Base-by-base conservation (phyloP, 2,888 invertebrate species). In the Hipparchia sbordonii region DNA sequence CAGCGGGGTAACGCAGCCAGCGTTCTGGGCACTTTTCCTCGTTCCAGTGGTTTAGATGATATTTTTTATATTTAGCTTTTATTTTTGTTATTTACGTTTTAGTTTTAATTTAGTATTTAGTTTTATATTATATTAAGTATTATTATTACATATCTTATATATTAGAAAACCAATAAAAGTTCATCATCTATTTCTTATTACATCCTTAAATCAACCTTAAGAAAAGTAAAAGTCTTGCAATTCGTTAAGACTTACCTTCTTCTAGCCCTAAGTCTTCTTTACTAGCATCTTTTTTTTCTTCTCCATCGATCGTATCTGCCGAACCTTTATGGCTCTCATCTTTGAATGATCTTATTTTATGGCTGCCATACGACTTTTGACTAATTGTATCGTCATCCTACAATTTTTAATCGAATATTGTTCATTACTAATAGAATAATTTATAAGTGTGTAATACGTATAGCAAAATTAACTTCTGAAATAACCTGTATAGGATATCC, bases 261-360 rank as follows among this genome's bases (percentile, higher is more conserved):
- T 97, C 96, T 83, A 96, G 95, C 74, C 97, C 97, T 80, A 97
- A 94, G 88, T 98, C 98, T 94, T 98, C 98, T 94, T 98, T 98
- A 87, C 97, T 97, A 71, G 96, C 97, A 82, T 98, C 98, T 79
- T 97, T 96, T 89, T 98, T 98, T 87, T 97, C 97, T 92, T 98
- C 98, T 77, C 97, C 97, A 80, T 98, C 97, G 87, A 97, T 95
- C 75, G 97, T 96, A 85, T 97, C 97, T 79, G 96, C 96, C 84
- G 98, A 97, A 75, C 97, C 97, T 94, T 97, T 98, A 89, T 98
- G 98, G 92, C 98, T 98, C 90, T 97, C 97, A 85, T 97, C 97
- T 94, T 97, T 97, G 87, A 97, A 97, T 77, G 96, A 96, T 84
- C 97, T 95, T 89, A 98, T 97, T 90, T 97, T 97, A 91, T 98